These are phyloP conservation scores for Podarcis muralis DNA, from an alignment of 2,113 vertebrate species.

Conservation along the genomic window DNA sequence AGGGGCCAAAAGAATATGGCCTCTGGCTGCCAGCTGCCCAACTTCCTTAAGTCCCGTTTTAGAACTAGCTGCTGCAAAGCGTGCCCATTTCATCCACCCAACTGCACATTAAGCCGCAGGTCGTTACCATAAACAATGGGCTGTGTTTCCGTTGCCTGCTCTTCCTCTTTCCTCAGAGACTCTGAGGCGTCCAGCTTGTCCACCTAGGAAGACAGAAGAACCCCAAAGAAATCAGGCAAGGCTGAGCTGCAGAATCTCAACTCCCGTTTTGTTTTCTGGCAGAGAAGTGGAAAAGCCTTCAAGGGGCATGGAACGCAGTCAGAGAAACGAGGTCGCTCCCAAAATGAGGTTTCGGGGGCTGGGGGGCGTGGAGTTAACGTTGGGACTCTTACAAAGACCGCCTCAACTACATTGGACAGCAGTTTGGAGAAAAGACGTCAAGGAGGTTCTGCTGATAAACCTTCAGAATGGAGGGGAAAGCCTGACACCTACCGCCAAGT, in stretches of 20 bases:
- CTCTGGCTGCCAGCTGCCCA: too few relatives aligned
- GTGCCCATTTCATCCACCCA: background rate
- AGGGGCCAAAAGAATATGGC: too few relatives aligned
- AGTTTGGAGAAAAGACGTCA: slow-evolving; percentile 52
- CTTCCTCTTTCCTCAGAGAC: slow-evolving; percentile 98
- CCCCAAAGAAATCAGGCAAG: slow-evolving; percentile 55
- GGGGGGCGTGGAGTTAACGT: background rate
- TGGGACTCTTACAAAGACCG: background rate
- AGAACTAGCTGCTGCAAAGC: background rate
- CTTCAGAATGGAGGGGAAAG: slow-evolving; percentile 62
- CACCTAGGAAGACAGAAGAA: slow-evolving; percentile 86
- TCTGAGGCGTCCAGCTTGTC: slow-evolving; percentile 98
- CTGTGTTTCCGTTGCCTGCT: slow-evolving; percentile 97
- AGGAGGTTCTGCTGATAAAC: slow-evolving; percentile 62
- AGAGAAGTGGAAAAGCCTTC: slow-evolving; percentile 89
- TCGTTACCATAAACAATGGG: slow-evolving; percentile 96
- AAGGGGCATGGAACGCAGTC: slow-evolving; percentile 73
- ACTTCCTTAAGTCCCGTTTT: background rate
- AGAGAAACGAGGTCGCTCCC: slow-evolving; percentile 72
- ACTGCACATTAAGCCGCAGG: background rate
- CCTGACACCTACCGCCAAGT: slow-evolving; percentile 30
- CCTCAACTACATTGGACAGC: background rate
- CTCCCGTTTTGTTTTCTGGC: slow-evolving; percentile 68
- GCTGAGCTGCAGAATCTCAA: background rate
- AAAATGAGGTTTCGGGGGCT: slow-evolving; percentile 50